A percentile compares a stretch with the other conserved stretches of the same genome.
These are phyloP conservation scores for Apostichopus parvimensis DNA, from an alignment of 35 echinoderm and acorn worm genomes.

Conservation along the genomic window DNA sequence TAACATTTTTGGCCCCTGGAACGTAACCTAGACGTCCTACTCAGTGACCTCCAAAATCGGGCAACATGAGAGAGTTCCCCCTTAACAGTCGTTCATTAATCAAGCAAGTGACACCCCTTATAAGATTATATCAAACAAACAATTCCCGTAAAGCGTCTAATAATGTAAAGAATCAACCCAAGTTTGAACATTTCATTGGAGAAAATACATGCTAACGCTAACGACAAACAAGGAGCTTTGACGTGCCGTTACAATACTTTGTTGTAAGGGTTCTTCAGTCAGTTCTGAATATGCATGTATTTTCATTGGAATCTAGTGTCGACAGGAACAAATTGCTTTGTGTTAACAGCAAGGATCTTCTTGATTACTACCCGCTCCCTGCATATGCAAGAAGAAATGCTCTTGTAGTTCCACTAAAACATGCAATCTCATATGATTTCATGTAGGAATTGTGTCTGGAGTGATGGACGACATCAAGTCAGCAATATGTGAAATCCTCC, in stretches of 20 bases:
- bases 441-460: background rate
- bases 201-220: too few species aligned
- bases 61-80: too few species aligned
- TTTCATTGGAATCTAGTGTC: background rate
- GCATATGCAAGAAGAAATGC: conserved; percentile 18
- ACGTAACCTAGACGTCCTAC: too few species aligned
- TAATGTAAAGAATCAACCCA: background rate
- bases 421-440: conserved; percentile 1
- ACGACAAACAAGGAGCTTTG: too few species aligned
- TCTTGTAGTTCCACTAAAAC: conserved; percentile 6
- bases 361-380: conserved; percentile 18
- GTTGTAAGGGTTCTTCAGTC: background rate
- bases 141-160: too few species aligned
- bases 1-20: too few species aligned
- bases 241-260: background rate
- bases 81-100: background rate
- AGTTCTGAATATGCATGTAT: background rate
- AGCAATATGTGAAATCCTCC: background rate
- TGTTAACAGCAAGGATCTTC: conserved; percentile 35
- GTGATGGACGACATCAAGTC: conserved; percentile 25
- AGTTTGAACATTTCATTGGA: background rate
- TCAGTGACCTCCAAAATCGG: too few species aligned
- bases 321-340: background rate
- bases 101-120: background rate
- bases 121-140: too few species aligned